Evolutionary conservation across 2,113 vertebrate genomes (phyloP).

Genomic region (Pelecanus crispus): DNA sequence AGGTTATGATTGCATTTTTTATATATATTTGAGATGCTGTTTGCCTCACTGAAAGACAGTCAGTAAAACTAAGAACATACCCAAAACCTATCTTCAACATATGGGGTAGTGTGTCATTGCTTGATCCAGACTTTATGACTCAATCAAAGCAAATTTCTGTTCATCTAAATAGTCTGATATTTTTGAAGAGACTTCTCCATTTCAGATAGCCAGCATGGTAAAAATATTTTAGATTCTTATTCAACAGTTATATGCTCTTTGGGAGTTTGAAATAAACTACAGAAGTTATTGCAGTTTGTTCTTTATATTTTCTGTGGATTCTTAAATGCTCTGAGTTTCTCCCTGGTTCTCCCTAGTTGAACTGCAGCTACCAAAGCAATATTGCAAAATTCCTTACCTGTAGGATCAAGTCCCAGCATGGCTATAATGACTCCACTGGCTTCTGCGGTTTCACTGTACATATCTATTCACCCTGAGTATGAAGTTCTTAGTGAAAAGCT

Average conservation of each 20-base stretch:
- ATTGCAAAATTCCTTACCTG: constrained; percentile 14
- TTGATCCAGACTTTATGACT: not conserved
- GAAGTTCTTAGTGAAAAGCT: not conserved
- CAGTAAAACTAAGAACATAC: not conserved
- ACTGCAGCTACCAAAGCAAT: not conserved
- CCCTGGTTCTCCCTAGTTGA: not conserved
- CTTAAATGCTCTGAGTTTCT: not conserved
- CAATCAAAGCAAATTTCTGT: not conserved
- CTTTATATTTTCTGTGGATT: not conserved
- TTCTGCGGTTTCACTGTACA: not conserved
- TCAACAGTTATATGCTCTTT: not conserved
- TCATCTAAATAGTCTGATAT: not conserved
- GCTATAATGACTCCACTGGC: not conserved
- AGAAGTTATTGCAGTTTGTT: constrained; percentile 5
- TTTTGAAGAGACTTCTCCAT: not conserved
- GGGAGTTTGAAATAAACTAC: not conserved
- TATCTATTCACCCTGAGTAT: not conserved
- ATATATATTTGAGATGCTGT: not conserved
- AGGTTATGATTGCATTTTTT: not conserved
- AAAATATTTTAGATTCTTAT: not conserved
- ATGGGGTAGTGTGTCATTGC: not conserved
- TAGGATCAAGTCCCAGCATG: not conserved
- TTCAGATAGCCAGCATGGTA: not conserved
- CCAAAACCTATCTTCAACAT: not conserved
- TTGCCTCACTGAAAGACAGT: not conserved